phyloP scores from a whole-genome alignment of 1,140 invertebrate genomes.

The Lerema accius region DNA sequence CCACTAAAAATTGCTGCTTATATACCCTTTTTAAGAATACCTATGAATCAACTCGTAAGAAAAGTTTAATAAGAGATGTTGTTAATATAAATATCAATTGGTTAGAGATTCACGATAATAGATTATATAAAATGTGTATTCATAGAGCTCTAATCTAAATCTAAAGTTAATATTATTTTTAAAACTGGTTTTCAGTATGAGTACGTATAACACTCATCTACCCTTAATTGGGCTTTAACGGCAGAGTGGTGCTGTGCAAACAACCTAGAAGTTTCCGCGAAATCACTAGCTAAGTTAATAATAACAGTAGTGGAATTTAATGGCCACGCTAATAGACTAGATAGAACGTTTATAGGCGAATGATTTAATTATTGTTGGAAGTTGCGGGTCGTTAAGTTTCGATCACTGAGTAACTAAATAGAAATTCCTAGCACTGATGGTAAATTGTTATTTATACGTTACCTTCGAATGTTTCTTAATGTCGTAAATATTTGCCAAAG shows the following conservation, averaged over 20 bases:
- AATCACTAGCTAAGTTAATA: slow-evolving; percentile 57
- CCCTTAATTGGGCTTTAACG: not conserved
- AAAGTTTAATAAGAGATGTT: too few species aligned
- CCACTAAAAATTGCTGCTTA: too few species aligned
- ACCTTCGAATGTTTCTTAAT: not conserved
- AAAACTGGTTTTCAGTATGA: not conserved
- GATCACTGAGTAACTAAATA: slow-evolving; percentile 23
- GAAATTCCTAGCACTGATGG: not conserved
- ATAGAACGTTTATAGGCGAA: slow-evolving; percentile 43
- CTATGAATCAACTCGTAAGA: too few species aligned
- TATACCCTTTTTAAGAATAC: too few species aligned
- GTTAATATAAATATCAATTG: too few species aligned
- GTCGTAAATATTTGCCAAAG: slow-evolving; percentile 4
- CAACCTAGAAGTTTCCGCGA: slow-evolving; percentile 50
- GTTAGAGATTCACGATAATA: too few species aligned
- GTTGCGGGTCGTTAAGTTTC: slow-evolving; percentile 37
- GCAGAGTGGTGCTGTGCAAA: slow-evolving; percentile 37
- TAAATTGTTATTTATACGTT: not conserved
- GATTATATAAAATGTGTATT: too few species aligned
- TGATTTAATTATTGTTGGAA: slow-evolving; percentile 59
- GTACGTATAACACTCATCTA: not conserved
- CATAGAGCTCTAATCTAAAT: too few species aligned
- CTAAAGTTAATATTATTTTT: too few species aligned
- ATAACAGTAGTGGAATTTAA: slow-evolving; percentile 58
- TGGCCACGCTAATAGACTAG: slow-evolving; percentile 50